Evolutionary conservation across 2,888 invertebrate species (phyloP), one percentile per base, ranked within the genome.

Genomic region (Biston stratarius): DNA sequence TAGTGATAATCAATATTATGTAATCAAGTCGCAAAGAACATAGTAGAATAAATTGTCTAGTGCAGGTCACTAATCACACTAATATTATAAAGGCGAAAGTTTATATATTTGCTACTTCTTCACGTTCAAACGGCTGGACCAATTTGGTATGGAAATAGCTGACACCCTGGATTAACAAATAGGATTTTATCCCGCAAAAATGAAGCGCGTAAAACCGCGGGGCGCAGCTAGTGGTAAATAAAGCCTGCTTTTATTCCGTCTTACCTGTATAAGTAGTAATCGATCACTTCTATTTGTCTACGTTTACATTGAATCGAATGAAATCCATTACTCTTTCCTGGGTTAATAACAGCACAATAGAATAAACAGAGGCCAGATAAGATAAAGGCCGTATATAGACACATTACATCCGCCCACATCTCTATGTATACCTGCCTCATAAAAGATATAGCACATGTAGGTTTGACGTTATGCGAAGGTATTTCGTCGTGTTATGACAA

Each of bases 281-380:
- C 5, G 14, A 38, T 38, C 38, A 14, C 38, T 38, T 14, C 38
- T 52, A 52, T 52, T 52, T 52, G 52, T 52, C 52, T 52, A 10
- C 14, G 44, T 57, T 14, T 8, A 48, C 15, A 15, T 47, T 42
- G 33, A 36, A 55, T 55, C 15, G 53, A 64, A 60, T 48, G 53
- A 38, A 58, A 42, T 38, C 64, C 61, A 56, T 61, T 64, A 60
- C 67, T 69, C 64, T 61, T 61, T 53, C 12, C 56, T 40, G 56
- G 63, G 56, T 64, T 64, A 68, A 72, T 70, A 70, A 66, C 64
- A 66, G 49, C 44, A 55, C 63, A 63, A 60, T 56, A 56, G 56
- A 60, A 60, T 60, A 64, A 64, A 68, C 63, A 59, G 67, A 45
- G 42, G 59, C 38, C 49, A 51, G 45, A 63, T 63, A 62, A 51